Base-by-base conservation (phyloP, 2,797 vertebrate species). In the Argentina silus region DNA sequence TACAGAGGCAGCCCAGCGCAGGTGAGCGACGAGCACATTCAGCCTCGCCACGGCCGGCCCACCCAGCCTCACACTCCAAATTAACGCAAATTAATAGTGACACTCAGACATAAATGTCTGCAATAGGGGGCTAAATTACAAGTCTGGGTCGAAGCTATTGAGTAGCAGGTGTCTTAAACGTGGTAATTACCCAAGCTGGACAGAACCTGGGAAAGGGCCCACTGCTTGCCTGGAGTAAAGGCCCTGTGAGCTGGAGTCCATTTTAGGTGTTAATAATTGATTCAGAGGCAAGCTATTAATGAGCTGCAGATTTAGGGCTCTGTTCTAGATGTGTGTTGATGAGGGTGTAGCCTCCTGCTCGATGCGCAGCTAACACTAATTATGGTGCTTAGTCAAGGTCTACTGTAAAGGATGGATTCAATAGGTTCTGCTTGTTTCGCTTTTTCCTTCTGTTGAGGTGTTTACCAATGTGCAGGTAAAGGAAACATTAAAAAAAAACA, bases 1-100 rank as follows among this genome's bases (percentile, higher is more conserved):
- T 95, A 95, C 90, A 87, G 91, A 85, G 78, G 69, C 82, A 83
- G 89, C 85, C 84, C 83, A 75, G 85, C 79, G 88, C 93, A 95
- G 94, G 94, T 95, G 94, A 94, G 92, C 86, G 83, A 93, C 92
- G 83, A 91, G 85, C 88, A 78, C 85, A 79, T 87, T 90, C 88
- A 79, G 78, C 68, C 72, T 69, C 36, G 23, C 11, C 43, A 73
- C 86, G 75, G 78, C 85, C 77, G 83, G 81, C 70, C 14, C 57
- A 27, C 21, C 21, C 72, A 79, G 79, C 82, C 90, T 85, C 86
- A 23, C 89, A 73, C 90, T 81, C 86, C 88, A 93, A 94, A 94
- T 95, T 92, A 94, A 93, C 90, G 75, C 90, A 94, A 94, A 94
- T 94, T 93, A 94, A 95, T 94, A 93, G 91, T 93, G 93, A 94